phyloP scores from a whole-genome alignment of 2,888 invertebrate species.

The Monoplex corrugatus region DNA sequence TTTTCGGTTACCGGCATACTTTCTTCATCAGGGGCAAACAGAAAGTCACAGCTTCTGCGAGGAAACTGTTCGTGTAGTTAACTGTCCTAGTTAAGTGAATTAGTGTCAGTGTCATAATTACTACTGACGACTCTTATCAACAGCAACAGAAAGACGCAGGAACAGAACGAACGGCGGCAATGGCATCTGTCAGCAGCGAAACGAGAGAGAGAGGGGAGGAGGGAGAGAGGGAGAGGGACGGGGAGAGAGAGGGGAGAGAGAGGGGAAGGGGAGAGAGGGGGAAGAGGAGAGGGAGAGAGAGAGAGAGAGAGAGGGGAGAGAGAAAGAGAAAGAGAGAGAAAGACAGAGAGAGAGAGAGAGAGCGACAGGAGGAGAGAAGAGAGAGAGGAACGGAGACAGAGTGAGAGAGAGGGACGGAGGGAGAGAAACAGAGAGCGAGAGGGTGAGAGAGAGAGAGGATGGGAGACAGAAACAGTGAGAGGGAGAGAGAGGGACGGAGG shows the following conservation, averaged over 20 bases:
- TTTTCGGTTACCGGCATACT: no score
- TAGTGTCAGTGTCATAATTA: no score
- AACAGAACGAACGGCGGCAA: no score
- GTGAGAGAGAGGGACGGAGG: constrained; percentile 1
- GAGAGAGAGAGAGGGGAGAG: not conserved
- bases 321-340: not conserved
- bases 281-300: not conserved
- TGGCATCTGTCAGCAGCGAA: not conserved
- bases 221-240: no score
- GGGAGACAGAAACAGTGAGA: not conserved
- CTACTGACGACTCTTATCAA: no score
- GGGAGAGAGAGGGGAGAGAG: no score
- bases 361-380: not conserved
- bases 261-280: not conserved
- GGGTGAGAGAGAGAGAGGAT: not conserved
- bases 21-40: no score
- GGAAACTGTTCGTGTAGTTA: no score
- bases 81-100: no score
- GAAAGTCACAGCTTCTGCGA: no score
- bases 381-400: constrained; percentile 5
- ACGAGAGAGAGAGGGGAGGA: not conserved
- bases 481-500: not conserved
- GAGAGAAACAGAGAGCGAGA: not conserved
- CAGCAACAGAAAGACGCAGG: no score
- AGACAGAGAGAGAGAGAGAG: not conserved